Conservation (phyloP, 2,113 vertebrate genomes). For the Formicarius rufipectus region DNA sequence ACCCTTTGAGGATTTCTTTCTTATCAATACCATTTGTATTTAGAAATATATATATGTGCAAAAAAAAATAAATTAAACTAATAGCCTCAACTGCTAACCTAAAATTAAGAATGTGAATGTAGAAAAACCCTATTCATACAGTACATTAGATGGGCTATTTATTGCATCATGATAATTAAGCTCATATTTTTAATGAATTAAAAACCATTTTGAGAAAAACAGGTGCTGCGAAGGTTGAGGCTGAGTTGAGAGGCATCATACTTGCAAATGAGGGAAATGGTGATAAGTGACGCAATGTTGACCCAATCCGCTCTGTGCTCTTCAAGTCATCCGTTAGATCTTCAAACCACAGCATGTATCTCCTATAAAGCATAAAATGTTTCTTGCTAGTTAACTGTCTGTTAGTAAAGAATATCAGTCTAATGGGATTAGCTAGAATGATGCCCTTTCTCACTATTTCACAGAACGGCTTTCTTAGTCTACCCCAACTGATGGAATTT, state of each 20-base stretch:
- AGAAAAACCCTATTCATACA: not conserved
- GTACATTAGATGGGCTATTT: not conserved
- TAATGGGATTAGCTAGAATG: not conserved
- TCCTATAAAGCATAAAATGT: not conserved
- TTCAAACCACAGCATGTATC: not conserved
- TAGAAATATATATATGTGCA: not conserved
- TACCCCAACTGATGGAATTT: not conserved
- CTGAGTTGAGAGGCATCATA: not conserved
- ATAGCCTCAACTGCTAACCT: not conserved
- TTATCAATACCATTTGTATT: conserved; percentile 8
- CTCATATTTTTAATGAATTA: conserved; percentile 5
- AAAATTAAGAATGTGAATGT: not conserved
- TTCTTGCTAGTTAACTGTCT: not conserved
- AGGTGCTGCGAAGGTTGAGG: not conserved
- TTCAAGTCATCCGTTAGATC: not conserved
- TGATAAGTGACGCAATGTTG: not conserved
- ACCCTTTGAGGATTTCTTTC: conserved; percentile 8
- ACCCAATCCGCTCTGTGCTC: not conserved
- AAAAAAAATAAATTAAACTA: not conserved
- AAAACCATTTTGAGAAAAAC: conserved; percentile 1
- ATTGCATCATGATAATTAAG: not conserved
- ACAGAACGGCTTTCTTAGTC: not conserved
- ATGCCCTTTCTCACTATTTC: not conserved
- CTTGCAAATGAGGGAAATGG: not conserved
- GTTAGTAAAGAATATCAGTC: not conserved